These are phyloP conservation scores for Ryuthela nishihirai DNA, from an alignment of 2,888 invertebrate species.

Conservation along the genomic window DNA sequence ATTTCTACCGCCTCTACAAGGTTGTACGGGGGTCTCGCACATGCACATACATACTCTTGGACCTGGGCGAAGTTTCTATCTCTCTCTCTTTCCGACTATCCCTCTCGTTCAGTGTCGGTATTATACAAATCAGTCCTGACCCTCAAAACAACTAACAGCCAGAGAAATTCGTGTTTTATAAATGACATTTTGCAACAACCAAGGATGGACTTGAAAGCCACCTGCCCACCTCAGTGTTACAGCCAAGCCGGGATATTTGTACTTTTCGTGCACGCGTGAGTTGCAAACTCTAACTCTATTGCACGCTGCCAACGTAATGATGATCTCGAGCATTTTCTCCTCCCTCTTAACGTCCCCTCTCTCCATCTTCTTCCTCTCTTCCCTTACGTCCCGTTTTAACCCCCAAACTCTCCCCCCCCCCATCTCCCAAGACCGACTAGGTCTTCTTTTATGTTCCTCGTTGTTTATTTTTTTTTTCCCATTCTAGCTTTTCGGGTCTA, in stretches of 20 bases:
- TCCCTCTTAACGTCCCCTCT: too few species aligned
- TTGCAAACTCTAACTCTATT: constrained; percentile 27
- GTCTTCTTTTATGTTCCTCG: constrained; percentile 18
- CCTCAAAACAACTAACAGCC: constrained; percentile 8
- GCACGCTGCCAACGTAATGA: constrained; percentile 33
- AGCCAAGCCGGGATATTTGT: constrained; percentile 2
- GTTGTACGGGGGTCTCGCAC: constrained; percentile 2
- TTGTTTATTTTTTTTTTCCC: constrained; percentile 2
- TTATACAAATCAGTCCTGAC: constrained; percentile 10
- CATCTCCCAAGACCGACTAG: constrained; percentile 2
- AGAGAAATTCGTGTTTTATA: constrained; percentile 21
- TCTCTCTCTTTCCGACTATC: constrained; percentile 4
- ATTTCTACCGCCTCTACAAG: constrained; percentile 17
- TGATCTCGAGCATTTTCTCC: too few species aligned
- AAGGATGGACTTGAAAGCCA: constrained; percentile 9
- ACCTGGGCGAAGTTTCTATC: too few species aligned
- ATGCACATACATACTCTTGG: too few species aligned
- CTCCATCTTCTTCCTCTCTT: too few species aligned
- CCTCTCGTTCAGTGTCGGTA: constrained; percentile 24
- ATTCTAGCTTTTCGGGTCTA: too few species aligned
- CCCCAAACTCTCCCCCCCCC: not conserved
- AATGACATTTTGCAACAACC: constrained; percentile 20
- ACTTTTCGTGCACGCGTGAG: constrained; percentile 27
- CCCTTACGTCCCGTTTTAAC: too few species aligned
- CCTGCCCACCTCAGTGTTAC: constrained; percentile 22